Evolutionary conservation across 2,113 vertebrate genomes (phyloP).

Genomic region (Tragulus kanchil): DNA sequence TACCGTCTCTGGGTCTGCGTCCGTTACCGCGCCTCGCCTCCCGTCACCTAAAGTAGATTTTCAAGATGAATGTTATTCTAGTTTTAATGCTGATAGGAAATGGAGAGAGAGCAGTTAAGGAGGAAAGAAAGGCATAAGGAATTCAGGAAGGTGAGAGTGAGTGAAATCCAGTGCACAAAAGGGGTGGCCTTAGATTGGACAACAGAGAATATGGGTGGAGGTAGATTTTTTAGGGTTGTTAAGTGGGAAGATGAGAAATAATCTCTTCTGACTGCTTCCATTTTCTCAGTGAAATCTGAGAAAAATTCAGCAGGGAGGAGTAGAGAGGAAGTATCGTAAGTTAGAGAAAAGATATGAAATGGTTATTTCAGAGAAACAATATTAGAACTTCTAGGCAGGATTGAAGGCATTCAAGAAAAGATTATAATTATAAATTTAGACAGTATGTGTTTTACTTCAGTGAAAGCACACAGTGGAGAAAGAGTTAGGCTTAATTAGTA

Average conservation of each 20-base stretch:
- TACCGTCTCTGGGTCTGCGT: no score
- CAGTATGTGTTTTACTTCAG: neutral
- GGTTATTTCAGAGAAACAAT: neutral
- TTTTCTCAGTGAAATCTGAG: conserved; percentile 6
- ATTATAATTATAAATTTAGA: neutral
- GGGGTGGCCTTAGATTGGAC: neutral
- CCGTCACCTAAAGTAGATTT: neutral
- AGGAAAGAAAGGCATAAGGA: neutral
- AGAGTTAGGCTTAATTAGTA: neutral
- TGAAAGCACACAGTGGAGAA: neutral
- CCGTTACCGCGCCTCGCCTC: no score
- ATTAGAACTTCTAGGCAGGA: neutral
- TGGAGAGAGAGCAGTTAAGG: neutral
- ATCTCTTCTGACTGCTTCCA: neutral
- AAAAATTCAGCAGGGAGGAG: neutral
- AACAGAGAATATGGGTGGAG: neutral
- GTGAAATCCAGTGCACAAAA: neutral
- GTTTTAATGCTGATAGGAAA: neutral
- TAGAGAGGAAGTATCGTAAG: neutral
- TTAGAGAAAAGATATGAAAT: neutral
- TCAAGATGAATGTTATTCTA: neutral
- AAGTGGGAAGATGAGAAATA: neutral
- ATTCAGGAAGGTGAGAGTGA: neutral
- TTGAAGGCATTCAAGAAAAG: neutral
- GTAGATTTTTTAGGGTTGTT: neutral